A percentile compares a stretch with the other conserved stretches of the same genome.
Evolutionary conservation across 2,797 vertebrate species (phyloP).

Genomic region (Ispidina lecontei): DNA sequence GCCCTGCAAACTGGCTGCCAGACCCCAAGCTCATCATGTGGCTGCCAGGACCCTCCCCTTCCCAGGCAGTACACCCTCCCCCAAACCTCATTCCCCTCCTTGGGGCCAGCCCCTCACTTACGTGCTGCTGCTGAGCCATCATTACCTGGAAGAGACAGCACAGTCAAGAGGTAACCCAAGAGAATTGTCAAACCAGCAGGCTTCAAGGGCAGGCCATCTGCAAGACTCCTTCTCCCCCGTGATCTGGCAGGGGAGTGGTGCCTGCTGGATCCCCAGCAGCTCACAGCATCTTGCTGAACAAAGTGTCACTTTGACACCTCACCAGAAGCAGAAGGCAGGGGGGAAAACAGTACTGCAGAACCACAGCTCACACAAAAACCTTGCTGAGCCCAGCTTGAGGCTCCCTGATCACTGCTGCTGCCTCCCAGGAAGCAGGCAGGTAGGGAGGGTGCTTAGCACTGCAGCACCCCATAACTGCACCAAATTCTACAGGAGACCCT

Average conservation of each 20-base stretch:
- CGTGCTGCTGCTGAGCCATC: not conserved
- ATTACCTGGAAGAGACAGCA: not conserved
- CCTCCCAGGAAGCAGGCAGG: not conserved
- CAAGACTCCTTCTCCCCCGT: too few relatives aligned
- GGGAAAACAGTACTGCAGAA: not conserved
- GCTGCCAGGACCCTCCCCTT: not conserved
- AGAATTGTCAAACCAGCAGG: not conserved
- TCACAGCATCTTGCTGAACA: not conserved
- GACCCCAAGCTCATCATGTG: accelerated
- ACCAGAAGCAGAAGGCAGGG: not conserved
- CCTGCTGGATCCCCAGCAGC: not conserved
- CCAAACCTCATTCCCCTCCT: accelerated
- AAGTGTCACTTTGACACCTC: not conserved
- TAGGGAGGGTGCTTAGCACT: not conserved
- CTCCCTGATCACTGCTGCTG: accelerated
- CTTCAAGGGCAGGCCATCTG: not conserved
- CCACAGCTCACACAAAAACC: not conserved
- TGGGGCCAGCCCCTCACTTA: not conserved
- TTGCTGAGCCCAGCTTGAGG: accelerated
- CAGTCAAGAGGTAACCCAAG: not conserved
- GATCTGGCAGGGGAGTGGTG: not conserved
- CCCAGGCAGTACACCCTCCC: not conserved
- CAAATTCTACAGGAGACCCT: accelerated
- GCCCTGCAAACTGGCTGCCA: not conserved
- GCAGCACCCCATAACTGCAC: not conserved